Conservation (phyloP, 2,797 vertebrate genomes). For the Gorsachius magnificus region DNA sequence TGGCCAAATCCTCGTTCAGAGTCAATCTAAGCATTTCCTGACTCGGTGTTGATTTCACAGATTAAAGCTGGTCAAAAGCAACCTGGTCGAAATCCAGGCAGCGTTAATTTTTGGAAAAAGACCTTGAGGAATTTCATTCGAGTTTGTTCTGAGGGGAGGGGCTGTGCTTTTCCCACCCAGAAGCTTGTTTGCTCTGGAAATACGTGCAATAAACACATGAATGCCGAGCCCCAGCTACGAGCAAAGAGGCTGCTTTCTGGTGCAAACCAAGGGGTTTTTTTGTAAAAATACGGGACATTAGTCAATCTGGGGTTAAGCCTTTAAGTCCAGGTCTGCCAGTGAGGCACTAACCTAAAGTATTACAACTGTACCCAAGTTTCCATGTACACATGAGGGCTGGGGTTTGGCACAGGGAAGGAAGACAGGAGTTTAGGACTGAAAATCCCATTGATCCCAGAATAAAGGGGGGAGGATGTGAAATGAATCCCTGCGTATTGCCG, state of each 20-base stretch:
- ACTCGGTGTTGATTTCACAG: conserved; percentile 60
- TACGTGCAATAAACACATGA: conserved; percentile 2
- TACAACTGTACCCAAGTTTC: neutral
- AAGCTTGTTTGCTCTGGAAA: conserved; percentile 15
- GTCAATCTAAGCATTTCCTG: conserved; percentile 62
- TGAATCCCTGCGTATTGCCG: neutral
- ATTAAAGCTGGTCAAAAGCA: conserved; percentile 57
- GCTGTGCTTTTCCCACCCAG: neutral
- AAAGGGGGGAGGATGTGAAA: neutral
- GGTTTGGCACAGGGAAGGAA: neutral
- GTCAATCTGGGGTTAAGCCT: neutral
- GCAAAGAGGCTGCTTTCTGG: neutral
- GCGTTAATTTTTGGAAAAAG: conserved; percentile 24
- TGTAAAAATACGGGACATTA: neutral
- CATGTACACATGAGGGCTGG: neutral
- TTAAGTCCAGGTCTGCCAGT: neutral
- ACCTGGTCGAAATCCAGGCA: conserved; percentile 45
- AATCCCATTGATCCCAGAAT: neutral
- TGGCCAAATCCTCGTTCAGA: conserved; percentile 23
- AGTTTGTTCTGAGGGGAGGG: neutral
- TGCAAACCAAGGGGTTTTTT: neutral
- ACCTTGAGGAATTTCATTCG: conserved; percentile 41
- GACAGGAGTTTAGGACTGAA: neutral
- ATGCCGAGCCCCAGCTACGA: neutral
- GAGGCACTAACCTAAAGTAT: neutral